phyloP scores from a whole-genome alignment of 2,113 vertebrate genomes.

The Malurus alboscapulatus region DNA sequence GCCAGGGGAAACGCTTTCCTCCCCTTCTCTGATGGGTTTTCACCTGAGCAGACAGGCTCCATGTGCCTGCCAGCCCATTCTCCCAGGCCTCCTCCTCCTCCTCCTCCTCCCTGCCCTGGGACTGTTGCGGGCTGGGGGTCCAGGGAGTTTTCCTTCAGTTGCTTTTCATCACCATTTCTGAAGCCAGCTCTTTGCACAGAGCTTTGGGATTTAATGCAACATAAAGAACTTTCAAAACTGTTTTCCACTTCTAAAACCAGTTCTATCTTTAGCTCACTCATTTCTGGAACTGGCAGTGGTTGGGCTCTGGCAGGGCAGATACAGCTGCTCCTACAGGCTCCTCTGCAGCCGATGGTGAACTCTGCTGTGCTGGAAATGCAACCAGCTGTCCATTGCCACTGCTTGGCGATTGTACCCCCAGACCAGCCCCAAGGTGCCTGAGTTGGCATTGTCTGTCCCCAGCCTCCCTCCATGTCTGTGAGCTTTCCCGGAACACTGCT shows the following conservation, averaged over 20 bases:
- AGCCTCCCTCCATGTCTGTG: fast-evolving
- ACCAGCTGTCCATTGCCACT: fast-evolving
- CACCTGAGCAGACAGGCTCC: neutral
- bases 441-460: neutral
- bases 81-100: neutral
- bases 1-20: neutral
- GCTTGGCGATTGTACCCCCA: neutral
- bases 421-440: neutral
- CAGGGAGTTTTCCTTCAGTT: neutral
- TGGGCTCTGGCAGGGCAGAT: neutral
- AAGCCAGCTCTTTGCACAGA: neutral
- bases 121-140: neutral
- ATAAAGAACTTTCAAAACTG: neutral
- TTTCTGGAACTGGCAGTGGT: neutral
- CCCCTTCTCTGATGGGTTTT: neutral
- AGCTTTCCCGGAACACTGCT: fast-evolving
- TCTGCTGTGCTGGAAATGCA: neutral
- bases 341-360: fast-evolving
- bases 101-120: neutral
- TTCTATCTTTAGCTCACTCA: neutral
- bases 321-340: neutral
- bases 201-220: neutral
- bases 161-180: neutral
- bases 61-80: neutral
- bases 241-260: neutral